Conservation (phyloP, 2,888 invertebrate species). For the Stegophylla sp. region DNA sequence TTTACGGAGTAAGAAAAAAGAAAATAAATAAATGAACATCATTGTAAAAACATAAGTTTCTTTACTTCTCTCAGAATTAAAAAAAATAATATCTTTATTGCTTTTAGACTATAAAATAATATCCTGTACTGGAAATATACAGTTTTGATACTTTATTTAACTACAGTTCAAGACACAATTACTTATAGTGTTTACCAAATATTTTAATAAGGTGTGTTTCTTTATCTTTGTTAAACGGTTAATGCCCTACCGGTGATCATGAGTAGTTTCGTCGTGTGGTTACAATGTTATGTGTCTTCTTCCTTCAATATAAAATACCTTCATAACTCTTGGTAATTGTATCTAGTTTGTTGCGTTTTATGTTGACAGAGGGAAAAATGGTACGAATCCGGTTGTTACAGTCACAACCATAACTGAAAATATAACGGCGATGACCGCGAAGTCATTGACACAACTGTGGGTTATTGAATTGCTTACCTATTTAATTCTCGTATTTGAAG, state of each 20-base stretch:
- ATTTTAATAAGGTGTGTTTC: conserved; percentile 18
- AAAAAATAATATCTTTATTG: too few relatives aligned
- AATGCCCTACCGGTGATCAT: conserved; percentile 33
- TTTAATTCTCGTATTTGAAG: conserved; percentile 13
- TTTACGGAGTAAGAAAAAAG: too few relatives aligned
- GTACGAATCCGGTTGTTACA: conserved; percentile 49
- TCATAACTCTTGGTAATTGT: conserved; percentile 38
- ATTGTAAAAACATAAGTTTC: too few relatives aligned
- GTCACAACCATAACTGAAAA: conserved; percentile 43
- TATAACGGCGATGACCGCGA: conserved; percentile 58
- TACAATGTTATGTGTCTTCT: not conserved
- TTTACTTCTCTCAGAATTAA: too few relatives aligned
- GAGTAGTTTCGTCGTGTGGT: conserved; percentile 15
- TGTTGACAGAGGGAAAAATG: conserved; percentile 40
- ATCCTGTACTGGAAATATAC: too few relatives aligned
- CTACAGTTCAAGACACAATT: not conserved
- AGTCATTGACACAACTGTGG: conserved; percentile 50
- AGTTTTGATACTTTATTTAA: not conserved
- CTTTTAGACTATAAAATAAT: too few relatives aligned
- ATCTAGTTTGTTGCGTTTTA: conserved; percentile 35
- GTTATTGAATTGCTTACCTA: conserved; percentile 31
- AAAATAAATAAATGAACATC: too few relatives aligned
- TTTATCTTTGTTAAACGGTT: conserved; percentile 33
- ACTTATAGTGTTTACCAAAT: not conserved
- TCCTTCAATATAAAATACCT: conserved; percentile 31